phyloP scores from a whole-genome alignment of 1,140 invertebrate genomes.

The Caligus rogercresseyi region DNA sequence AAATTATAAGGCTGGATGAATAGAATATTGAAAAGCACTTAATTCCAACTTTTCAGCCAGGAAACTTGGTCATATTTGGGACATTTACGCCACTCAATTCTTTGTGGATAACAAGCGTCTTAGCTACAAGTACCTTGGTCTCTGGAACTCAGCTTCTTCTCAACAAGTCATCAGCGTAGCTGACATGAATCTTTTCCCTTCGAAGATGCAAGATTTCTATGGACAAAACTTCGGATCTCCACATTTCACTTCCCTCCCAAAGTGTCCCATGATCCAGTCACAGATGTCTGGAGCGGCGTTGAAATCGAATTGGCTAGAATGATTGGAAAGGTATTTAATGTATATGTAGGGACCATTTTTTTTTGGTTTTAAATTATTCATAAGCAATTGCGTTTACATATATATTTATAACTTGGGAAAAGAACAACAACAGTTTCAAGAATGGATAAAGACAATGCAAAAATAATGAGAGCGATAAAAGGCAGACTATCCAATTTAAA shows the following conservation, averaged over 20 bases:
- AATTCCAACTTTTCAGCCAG: background rate
- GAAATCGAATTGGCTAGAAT: conserved; percentile 22
- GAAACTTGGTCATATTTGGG: background rate
- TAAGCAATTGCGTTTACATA: too few species aligned
- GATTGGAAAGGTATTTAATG: conserved; percentile 10
- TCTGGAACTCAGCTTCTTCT: too few species aligned
- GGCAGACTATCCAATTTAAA: too few species aligned
- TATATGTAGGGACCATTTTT: too few species aligned
- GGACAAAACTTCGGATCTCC: conserved; percentile 21
- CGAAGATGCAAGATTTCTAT: conserved; percentile 21
- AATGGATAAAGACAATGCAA: too few species aligned
- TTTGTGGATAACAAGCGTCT: background rate
- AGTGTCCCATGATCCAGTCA: conserved; percentile 23
- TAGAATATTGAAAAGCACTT: too few species aligned
- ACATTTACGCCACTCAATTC: background rate
- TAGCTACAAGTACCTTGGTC: background rate
- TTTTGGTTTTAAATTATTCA: too few species aligned
- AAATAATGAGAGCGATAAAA: too few species aligned
- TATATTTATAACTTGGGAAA: too few species aligned
- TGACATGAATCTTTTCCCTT: conserved; percentile 17
- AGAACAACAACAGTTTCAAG: too few species aligned
- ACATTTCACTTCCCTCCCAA: conserved; percentile 27
- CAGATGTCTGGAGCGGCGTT: conserved; percentile 5
- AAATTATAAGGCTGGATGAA: too few species aligned
- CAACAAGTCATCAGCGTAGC: too few species aligned